These are phyloP conservation scores for Cyclargus thomasi DNA, from an alignment of 1,140 invertebrate species.

Conservation along the genomic window DNA sequence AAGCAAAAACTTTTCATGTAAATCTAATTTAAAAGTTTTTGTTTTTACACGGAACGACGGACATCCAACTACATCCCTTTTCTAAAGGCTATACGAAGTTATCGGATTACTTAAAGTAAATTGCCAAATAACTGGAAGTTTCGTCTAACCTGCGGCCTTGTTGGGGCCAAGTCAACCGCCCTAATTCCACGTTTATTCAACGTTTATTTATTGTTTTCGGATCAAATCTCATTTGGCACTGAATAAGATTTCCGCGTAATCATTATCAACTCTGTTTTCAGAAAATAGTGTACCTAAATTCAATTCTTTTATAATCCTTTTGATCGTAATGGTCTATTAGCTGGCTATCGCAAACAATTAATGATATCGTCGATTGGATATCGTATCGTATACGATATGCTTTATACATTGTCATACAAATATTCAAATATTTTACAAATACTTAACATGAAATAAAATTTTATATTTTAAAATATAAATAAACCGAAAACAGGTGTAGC, in stretches of 20 bases:
- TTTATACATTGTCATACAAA: too few relatives aligned
- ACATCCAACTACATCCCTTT: constrained; percentile 12
- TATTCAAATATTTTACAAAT: too few relatives aligned
- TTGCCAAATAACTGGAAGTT: constrained; percentile 14
- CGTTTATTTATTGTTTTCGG: background rate
- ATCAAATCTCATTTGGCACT: background rate
- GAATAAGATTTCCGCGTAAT: background rate
- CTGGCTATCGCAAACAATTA: too few relatives aligned
- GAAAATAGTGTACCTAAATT: too few relatives aligned
- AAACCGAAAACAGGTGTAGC: constrained; percentile 40
- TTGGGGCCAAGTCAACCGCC: background rate
- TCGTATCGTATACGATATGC: too few relatives aligned
- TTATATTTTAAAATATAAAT: constrained; percentile 22
- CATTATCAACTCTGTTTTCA: background rate
- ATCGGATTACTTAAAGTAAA: constrained; percentile 14
- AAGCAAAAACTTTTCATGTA: constrained; percentile 8
- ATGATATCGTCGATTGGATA: too few relatives aligned
- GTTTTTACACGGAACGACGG: constrained; percentile 11
- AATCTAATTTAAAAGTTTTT: constrained; percentile 16
- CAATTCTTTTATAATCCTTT: too few relatives aligned
- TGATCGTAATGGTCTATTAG: too few relatives aligned
- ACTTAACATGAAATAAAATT: too few relatives aligned
- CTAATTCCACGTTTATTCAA: background rate
- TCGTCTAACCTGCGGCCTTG: constrained; percentile 8
- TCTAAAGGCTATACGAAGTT: constrained; percentile 8